These are phyloP conservation scores for Holacanthus passer DNA, from an alignment of 2,113 vertebrate genomes.

Conservation along the genomic window DNA sequence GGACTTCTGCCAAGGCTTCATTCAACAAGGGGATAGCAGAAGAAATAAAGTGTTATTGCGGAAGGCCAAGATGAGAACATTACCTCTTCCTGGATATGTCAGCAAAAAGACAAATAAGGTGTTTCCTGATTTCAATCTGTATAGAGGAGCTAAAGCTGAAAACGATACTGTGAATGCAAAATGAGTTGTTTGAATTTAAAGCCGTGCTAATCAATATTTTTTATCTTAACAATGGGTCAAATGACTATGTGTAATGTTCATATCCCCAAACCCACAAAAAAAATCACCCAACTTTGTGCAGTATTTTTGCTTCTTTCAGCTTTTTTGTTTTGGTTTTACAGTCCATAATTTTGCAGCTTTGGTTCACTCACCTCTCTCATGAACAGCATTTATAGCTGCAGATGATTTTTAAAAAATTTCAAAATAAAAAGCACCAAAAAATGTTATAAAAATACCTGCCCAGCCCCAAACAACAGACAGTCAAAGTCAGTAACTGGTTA, in stretches of 20 bases:
- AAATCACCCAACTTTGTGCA: neutral
- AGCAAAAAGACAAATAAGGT: constrained; percentile 36
- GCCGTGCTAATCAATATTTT: neutral
- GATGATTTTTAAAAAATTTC: no score
- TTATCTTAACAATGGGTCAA: neutral
- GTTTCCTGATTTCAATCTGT: constrained; percentile 19
- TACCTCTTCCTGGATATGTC: constrained; percentile 41
- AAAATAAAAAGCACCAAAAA: no score
- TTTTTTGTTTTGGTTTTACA: neutral
- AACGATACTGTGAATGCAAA: neutral
- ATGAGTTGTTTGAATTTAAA: neutral
- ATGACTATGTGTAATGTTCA: neutral
- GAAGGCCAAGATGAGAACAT: constrained; percentile 39
- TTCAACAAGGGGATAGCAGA: constrained; percentile 33
- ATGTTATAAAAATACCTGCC: neutral
- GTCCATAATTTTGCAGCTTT: neutral
- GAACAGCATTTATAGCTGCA: neutral
- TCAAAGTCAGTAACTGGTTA: no score
- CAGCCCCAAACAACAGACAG: neutral
- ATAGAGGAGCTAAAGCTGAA: neutral
- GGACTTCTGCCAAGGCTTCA: constrained; percentile 54
- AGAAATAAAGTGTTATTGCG: constrained; percentile 12
- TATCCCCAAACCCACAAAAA: neutral
- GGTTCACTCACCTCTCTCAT: neutral
- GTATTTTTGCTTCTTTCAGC: neutral